phyloP scores from a whole-genome alignment of 2,797 vertebrate genomes.

The Aselliscus stoliczkanus region DNA sequence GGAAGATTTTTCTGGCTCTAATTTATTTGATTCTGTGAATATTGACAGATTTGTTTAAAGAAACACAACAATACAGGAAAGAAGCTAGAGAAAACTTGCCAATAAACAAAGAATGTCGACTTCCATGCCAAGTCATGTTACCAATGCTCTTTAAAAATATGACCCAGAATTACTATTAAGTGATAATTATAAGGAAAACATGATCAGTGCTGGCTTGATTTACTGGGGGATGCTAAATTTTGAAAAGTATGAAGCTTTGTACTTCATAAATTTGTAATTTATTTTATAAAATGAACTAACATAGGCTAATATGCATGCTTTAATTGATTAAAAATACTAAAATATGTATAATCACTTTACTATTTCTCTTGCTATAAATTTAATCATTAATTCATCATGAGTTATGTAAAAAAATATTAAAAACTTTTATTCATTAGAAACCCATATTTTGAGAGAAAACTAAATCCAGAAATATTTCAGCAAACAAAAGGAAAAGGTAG shows the following conservation, averaged over 20 bases:
- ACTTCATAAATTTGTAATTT: not conserved
- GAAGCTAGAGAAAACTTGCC: not conserved
- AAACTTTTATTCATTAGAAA: not conserved
- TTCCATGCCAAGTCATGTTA: not conserved
- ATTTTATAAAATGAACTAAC: not conserved
- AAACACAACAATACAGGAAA: slow-evolving; percentile 44
- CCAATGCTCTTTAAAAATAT: slow-evolving; percentile 36
- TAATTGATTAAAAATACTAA: slow-evolving; percentile 15
- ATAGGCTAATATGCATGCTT: not conserved
- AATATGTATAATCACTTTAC: not conserved
- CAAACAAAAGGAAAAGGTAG: not conserved
- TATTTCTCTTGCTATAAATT: slow-evolving; percentile 18
- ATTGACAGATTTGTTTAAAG: slow-evolving; percentile 61
- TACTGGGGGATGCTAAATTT: not conserved
- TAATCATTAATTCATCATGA: not conserved
- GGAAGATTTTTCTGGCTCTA: not conserved
- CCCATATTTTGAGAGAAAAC: not conserved
- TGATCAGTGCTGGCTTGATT: not conserved
- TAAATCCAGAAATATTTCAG: not conserved
- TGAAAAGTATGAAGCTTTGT: not conserved
- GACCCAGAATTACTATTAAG: slow-evolving; percentile 9
- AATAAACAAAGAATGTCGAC: slow-evolving; percentile 48
- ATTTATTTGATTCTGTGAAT: slow-evolving; percentile 42
- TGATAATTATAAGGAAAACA: slow-evolving; percentile 51
- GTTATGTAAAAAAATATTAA: not conserved